These are phyloP conservation scores for Danio aesculapii DNA, from an alignment of 2,797 vertebrate genomes.

Conservation along the genomic window DNA sequence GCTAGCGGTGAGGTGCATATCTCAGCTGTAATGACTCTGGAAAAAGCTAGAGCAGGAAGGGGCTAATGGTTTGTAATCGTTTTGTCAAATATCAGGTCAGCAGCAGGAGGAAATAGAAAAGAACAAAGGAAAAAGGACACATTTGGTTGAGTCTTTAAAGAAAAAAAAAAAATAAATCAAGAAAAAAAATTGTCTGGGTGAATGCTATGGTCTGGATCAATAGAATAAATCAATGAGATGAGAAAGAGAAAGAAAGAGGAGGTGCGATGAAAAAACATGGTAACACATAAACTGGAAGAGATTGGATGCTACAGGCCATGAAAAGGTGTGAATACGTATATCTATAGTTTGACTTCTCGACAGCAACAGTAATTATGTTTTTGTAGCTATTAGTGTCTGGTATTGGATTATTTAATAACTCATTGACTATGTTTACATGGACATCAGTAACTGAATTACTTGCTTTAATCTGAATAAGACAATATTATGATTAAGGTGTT, in stretches of 20 bases:
- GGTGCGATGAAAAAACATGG: slow-evolving; percentile 14
- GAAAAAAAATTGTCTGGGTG: slow-evolving; percentile 19
- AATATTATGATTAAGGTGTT: too few relatives aligned
- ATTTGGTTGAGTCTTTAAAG: slow-evolving; percentile 23
- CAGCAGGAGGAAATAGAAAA: slow-evolving; percentile 39
- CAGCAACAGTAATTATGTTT: slow-evolving; percentile 1
- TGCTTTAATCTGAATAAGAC: too few relatives aligned
- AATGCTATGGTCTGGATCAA: slow-evolving; percentile 58
- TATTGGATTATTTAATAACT: slow-evolving; percentile 15
- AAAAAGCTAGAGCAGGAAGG: slow-evolving; percentile 44
- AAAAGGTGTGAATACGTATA: slow-evolving; percentile 12
- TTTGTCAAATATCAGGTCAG: slow-evolving; percentile 61
- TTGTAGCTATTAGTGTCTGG: neutral
- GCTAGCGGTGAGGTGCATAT: slow-evolving; percentile 34
- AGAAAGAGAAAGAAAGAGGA: slow-evolving; percentile 24
- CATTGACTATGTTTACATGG: too few relatives aligned
- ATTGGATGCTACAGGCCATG: slow-evolving; percentile 4
- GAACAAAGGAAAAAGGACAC: slow-evolving; percentile 37
- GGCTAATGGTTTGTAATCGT: slow-evolving; percentile 58
- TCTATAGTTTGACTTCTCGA: neutral
- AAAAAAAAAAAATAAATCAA: neutral
- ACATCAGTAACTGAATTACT: too few relatives aligned
- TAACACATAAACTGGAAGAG: slow-evolving; percentile 37
- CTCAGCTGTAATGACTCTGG: slow-evolving; percentile 29
- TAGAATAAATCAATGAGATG: slow-evolving; percentile 58